Percentiles rank a stretch among this genome's conserved stretches.
Conservation (phyloP, 2,797 vertebrate species). For the Microcaecilia unicolor region DNA sequence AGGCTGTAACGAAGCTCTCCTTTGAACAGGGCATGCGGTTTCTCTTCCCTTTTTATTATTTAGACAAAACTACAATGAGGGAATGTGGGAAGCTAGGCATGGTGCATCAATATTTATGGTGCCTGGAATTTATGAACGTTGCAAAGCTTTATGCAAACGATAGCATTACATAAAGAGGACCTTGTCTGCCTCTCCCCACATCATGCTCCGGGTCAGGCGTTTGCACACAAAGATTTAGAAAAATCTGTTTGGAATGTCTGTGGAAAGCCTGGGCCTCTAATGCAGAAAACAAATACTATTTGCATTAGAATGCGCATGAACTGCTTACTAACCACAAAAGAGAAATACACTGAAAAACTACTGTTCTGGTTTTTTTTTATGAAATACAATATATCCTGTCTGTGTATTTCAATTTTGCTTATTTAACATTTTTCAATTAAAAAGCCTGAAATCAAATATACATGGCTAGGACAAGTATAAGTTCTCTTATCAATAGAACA, state of each 20-base stretch:
- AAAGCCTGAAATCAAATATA: too few species aligned
- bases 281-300: neutral
- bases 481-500: too few species aligned
- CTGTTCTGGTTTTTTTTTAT: too few species aligned
- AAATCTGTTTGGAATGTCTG: neutral
- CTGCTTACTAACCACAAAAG: conserved; percentile 27
- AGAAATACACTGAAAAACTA: too few species aligned
- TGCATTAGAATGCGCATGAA: conserved; percentile 33
- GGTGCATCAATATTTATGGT: conserved; percentile 23
- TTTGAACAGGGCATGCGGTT: conserved; percentile 7
- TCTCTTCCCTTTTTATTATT: conserved; percentile 15
- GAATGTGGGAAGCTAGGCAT: conserved; percentile 14
- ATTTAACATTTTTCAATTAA: too few species aligned
- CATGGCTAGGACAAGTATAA: too few species aligned
- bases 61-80: conserved; percentile 19
- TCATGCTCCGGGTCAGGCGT: neutral
- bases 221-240: conserved; percentile 8
- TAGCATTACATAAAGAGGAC: conserved; percentile 1
- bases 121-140: conserved; percentile 10
- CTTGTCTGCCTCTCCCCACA: neutral
- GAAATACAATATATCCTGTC: too few species aligned
- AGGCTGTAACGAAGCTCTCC: too few species aligned
- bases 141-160: conserved; percentile 17
- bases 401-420: too few species aligned
- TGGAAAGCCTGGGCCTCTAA: conserved; percentile 8